Conservation (phyloP, 2,797 vertebrate species). For the Anguilla megastoma region DNA sequence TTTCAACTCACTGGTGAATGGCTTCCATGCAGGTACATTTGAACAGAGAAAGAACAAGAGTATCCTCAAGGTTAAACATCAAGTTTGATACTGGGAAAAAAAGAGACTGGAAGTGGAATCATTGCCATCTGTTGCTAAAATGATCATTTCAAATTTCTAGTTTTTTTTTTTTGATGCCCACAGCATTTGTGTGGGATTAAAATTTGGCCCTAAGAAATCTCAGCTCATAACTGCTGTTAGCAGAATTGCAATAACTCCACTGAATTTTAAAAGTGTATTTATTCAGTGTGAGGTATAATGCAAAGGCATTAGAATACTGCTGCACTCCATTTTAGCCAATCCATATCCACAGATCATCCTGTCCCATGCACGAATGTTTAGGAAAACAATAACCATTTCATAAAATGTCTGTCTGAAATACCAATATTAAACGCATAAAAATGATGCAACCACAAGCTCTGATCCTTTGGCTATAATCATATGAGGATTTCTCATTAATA, state of each 20-base stretch:
- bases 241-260: neutral
- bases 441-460: neutral
- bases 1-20: constrained; percentile 11
- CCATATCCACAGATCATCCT: neutral
- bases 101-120: neutral
- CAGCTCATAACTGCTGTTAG: neutral
- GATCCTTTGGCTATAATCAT: neutral
- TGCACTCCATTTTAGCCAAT: neutral
- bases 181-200: neutral
- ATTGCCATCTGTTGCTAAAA: neutral
- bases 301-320: neutral
- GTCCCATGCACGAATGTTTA: neutral
- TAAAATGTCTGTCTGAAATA: neutral
- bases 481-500: neutral
- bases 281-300: neutral
- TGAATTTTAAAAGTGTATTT: neutral
- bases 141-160: neutral
- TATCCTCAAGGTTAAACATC: constrained; percentile 12
- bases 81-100: neutral
- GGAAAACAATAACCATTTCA: neutral
- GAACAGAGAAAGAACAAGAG: neutral
- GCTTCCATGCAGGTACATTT: neutral
- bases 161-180: neutral
- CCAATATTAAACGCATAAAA: neutral
- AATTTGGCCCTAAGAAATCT: neutral